A percentile compares a stretch with the other conserved stretches of the same genome.
Evolutionary conservation across 2,113 vertebrate species (phyloP).

Genomic region (Capreolus pygargus): DNA sequence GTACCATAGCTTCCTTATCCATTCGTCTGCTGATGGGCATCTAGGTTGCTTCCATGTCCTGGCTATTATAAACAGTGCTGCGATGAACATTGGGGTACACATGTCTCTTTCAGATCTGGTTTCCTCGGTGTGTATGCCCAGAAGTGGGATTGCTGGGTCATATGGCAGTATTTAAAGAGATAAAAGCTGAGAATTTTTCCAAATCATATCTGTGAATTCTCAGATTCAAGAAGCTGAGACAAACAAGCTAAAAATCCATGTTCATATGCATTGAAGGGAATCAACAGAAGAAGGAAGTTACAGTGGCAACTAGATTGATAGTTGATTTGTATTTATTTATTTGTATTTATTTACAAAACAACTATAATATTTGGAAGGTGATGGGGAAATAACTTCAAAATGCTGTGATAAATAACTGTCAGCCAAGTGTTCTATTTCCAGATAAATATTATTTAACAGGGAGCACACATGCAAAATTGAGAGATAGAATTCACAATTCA

Average conservation of each 20-base stretch:
- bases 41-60: no score
- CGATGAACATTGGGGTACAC: no score
- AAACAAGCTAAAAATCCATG: background rate
- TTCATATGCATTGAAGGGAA: background rate
- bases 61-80: no score
- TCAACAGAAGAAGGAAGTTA: background rate
- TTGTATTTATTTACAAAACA: background rate
- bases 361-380: background rate
- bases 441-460: background rate
- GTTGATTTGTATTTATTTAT: background rate
- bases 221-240: background rate
- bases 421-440: background rate
- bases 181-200: background rate
- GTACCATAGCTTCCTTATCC: no score
- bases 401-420: conserved; percentile 2
- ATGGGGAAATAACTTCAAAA: background rate
- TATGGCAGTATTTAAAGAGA: background rate
- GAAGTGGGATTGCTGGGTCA: no score
- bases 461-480: background rate
- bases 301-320: background rate
- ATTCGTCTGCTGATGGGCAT: no score
- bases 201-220: background rate
- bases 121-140: no score
- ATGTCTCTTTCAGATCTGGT: no score
- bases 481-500: background rate